phyloP scores from a whole-genome alignment of 1,140 invertebrate species.

The Drosophila pseudoananassae region DNA sequence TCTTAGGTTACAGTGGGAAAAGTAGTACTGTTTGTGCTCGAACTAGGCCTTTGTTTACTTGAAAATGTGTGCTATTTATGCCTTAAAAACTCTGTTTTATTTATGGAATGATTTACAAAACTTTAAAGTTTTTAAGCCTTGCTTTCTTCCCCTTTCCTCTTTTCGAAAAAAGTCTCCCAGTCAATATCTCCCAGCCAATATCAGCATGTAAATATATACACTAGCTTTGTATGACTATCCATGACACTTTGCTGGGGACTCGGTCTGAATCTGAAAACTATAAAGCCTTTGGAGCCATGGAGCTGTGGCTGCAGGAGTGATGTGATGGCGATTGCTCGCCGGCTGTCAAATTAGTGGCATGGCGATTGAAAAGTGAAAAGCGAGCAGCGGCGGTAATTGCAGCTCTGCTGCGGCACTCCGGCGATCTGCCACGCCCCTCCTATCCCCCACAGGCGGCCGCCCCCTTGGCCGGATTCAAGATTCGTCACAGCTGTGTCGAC shows the following conservation, averaged over 20 bases:
- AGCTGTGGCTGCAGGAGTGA: constrained; percentile 47
- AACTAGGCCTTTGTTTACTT: background rate
- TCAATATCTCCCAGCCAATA: constrained; percentile 27
- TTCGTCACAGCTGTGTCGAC: constrained; percentile 78
- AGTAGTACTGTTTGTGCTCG: background rate
- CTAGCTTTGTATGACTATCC: constrained; percentile 45
- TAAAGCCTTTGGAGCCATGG: background rate
- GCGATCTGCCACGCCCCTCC: constrained; percentile 39
- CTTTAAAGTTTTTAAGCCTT: too few species aligned
- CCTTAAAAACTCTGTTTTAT: too few species aligned
- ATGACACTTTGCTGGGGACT: constrained; percentile 64
- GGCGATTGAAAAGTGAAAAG: constrained; percentile 79
- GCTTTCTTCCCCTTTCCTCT: background rate
- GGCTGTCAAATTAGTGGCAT: constrained; percentile 77
- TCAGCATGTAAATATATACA: constrained; percentile 47
- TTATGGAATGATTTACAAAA: too few species aligned
- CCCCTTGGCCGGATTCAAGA: constrained; percentile 34
- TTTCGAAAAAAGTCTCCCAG: background rate
- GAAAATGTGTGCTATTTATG: too few species aligned
- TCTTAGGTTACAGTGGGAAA: constrained; percentile 26
- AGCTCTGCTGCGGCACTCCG: constrained; percentile 28
- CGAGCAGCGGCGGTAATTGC: constrained; percentile 49
- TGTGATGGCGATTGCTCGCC: constrained; percentile 76
- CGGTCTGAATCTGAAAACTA: background rate
- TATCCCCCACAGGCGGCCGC: constrained; percentile 34